These are phyloP conservation scores for Oplegnathus fasciatus DNA, from an alignment of 2,113 vertebrate species.

Conservation along the genomic window DNA sequence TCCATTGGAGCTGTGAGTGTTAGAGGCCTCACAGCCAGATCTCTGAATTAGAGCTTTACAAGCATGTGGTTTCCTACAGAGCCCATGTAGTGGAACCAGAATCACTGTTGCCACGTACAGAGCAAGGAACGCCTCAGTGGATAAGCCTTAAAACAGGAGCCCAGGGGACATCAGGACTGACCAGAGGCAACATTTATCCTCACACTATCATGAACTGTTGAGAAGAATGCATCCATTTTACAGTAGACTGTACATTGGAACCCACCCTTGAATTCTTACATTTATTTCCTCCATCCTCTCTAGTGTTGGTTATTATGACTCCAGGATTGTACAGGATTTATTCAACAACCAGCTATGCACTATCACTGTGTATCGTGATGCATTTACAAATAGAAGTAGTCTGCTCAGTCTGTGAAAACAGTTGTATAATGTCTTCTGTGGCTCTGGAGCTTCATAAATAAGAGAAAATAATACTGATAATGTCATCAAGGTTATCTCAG, in stretches of 20 bases:
- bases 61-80: conserved; percentile 61
- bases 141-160: conserved; percentile 65
- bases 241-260: background rate
- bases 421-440: background rate
- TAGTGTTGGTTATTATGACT: background rate
- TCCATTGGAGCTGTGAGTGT: conserved; percentile 35
- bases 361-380: background rate
- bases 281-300: background rate
- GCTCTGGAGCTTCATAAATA: background rate
- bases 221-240: background rate
- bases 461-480: background rate
- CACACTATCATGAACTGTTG: conserved; percentile 23
- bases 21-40: conserved; percentile 54
- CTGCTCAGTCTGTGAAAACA: background rate
- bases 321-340: background rate
- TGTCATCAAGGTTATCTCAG: background rate
- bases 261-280: conserved; percentile 7
- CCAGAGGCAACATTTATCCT: conserved; percentile 50
- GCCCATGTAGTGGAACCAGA: conserved; percentile 67
- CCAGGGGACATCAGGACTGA: conserved; percentile 49
- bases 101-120: conserved; percentile 55
- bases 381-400: background rate
- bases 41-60: conserved; percentile 34
- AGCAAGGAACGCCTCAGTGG: conserved; percentile 47
- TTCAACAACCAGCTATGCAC: background rate